These are phyloP conservation scores for Cryptomyrus ogoouensis DNA, from an alignment of 2,113 vertebrate genomes.

Conservation along the genomic window DNA sequence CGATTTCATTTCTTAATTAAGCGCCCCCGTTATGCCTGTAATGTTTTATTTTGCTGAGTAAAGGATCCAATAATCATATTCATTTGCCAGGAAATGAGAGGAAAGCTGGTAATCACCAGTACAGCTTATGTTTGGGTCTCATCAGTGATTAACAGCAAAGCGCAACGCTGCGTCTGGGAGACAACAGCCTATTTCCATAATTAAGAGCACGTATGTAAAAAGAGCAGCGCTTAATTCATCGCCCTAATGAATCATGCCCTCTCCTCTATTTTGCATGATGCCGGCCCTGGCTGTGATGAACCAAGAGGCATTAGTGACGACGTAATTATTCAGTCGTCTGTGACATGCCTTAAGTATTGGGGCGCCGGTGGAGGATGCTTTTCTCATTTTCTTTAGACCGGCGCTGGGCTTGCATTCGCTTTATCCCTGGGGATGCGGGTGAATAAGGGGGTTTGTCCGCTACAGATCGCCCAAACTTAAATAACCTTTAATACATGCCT, in stretches of 20 bases:
- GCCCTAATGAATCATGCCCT: slow-evolving; percentile 42
- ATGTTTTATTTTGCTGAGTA: slow-evolving; percentile 13
- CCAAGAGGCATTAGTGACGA: slow-evolving; percentile 31
- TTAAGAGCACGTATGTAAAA: slow-evolving; percentile 59
- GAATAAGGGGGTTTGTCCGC: slow-evolving; percentile 13
- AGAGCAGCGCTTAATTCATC: slow-evolving; percentile 51
- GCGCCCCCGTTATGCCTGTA: neutral
- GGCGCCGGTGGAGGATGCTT: neutral
- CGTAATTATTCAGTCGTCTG: slow-evolving; percentile 42
- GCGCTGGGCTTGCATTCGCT: neutral
- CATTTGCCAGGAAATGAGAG: slow-evolving; percentile 5
- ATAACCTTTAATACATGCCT: slow-evolving; percentile 13
- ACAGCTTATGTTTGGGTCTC: slow-evolving; percentile 22
- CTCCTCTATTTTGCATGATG: slow-evolving; percentile 28
- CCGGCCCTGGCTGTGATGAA: slow-evolving; percentile 38
- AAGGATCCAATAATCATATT: slow-evolving; percentile 15
- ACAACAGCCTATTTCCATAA: slow-evolving; percentile 50
- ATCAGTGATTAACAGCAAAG: slow-evolving; percentile 22
- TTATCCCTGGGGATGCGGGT: neutral
- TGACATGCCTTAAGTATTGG: slow-evolving; percentile 16
- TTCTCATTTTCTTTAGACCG: neutral
- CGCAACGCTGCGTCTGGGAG: slow-evolving; percentile 34
- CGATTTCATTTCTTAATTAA: slow-evolving; percentile 4
- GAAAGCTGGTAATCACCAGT: slow-evolving; percentile 18
- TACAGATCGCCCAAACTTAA: slow-evolving; percentile 15